phyloP scores from a whole-genome alignment of 2,888 invertebrate genomes.

The Xestia sexstrigata region DNA sequence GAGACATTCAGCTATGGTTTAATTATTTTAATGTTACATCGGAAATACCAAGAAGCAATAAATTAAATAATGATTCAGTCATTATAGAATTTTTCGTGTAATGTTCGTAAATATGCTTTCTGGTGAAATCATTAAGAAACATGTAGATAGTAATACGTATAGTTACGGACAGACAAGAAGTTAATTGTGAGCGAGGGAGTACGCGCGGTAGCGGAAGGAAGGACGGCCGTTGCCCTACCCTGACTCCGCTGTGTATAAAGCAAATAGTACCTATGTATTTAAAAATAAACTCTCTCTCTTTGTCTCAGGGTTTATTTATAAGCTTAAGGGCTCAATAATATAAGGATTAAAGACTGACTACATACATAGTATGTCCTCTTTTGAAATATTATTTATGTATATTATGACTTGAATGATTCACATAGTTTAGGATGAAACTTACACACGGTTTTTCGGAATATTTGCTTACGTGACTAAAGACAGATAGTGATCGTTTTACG shows the following conservation, averaged over 20 bases:
- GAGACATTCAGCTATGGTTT: slow-evolving; percentile 8
- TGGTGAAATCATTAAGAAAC: slow-evolving; percentile 40
- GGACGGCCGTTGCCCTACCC: slow-evolving; percentile 84
- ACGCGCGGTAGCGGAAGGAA: slow-evolving; percentile 80
- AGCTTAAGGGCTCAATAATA: slow-evolving; percentile 19
- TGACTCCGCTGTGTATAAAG: slow-evolving; percentile 53
- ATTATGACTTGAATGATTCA: slow-evolving; percentile 52
- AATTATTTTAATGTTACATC: slow-evolving; percentile 13
- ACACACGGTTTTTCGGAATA: slow-evolving; percentile 34
- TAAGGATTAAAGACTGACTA: slow-evolving; percentile 29
- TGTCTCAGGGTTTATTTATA: slow-evolving; percentile 59
- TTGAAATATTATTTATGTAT: slow-evolving; percentile 26
- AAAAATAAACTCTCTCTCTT: slow-evolving; percentile 74
- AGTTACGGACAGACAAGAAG: slow-evolving; percentile 36
- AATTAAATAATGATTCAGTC: slow-evolving; percentile 31
- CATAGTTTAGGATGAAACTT: slow-evolving; percentile 37
- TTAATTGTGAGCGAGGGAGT: slow-evolving; percentile 69
- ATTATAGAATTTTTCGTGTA: slow-evolving; percentile 5
- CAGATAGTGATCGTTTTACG: slow-evolving; percentile 40
- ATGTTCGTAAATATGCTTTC: slow-evolving; percentile 26
- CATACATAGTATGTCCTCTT: slow-evolving; percentile 20
- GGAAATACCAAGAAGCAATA: slow-evolving; percentile 27
- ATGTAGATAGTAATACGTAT: slow-evolving; percentile 32
- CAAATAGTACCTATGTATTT: slow-evolving; percentile 65
- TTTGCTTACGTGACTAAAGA: slow-evolving; percentile 64